Conservation (phyloP, 2,113 vertebrate species). For the Rhea pennata region DNA sequence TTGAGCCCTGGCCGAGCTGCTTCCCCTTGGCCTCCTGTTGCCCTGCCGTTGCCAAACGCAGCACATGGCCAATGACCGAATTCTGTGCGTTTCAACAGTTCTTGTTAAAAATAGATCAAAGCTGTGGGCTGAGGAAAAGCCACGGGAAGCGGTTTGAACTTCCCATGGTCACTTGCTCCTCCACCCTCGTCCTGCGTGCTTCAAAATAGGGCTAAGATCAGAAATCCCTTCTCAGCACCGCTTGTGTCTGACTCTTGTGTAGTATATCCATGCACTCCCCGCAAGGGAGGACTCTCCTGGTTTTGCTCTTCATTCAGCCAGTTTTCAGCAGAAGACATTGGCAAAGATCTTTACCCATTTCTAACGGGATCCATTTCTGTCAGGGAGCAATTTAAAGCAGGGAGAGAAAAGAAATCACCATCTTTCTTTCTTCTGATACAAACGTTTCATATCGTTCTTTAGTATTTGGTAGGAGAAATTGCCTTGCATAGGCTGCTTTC, state of each 20-base stretch:
- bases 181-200: background rate
- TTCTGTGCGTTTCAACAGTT: background rate
- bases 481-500: too few relatives aligned
- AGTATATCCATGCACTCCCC: fast-evolving
- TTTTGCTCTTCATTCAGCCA: background rate
- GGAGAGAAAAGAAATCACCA: background rate
- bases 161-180: background rate
- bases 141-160: conserved; percentile 21
- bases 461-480: background rate
- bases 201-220: background rate
- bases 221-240: background rate
- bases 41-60: fast-evolving
- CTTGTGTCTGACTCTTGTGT: fast-evolving
- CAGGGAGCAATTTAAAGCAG: background rate
- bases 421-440: background rate
- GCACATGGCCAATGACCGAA: fast-evolving
- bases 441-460: too few relatives aligned
- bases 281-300: background rate
- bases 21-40: background rate
- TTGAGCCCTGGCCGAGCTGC: fast-evolving
- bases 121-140: background rate
- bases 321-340: background rate
- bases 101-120: conserved; percentile 52
- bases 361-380: background rate
- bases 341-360: fast-evolving